Conservation (phyloP, 2,113 vertebrate species). For the Sprattus sprattus region DNA sequence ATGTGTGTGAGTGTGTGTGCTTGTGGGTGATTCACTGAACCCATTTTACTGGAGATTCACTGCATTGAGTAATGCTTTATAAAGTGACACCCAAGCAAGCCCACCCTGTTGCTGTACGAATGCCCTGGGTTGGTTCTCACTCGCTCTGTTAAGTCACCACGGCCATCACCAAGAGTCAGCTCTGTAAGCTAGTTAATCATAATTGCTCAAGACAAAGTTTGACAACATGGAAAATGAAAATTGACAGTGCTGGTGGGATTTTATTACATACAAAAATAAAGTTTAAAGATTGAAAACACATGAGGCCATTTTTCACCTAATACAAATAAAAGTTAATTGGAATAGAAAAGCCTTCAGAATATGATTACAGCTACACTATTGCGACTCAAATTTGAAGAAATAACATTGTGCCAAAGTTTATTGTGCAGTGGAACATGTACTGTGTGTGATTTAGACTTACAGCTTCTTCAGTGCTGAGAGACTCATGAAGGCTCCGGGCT, state of each 20-base stretch:
- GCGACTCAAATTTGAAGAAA: conserved; percentile 29
- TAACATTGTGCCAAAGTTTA: conserved; percentile 34
- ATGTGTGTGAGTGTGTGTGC: too few species aligned
- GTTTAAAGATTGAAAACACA: background rate
- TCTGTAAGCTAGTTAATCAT: background rate
- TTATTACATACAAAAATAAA: background rate
- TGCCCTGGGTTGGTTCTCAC: background rate
- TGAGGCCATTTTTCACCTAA: background rate
- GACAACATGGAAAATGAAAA: background rate
- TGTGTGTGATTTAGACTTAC: conserved; percentile 76
- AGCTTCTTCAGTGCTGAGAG: conserved; percentile 85
- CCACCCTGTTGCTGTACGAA: background rate
- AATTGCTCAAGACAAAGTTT: background rate
- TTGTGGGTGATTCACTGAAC: conserved; percentile 6
- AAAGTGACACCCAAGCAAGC: conserved; percentile 12
- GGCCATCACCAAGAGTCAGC: background rate
- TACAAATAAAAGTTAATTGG: background rate
- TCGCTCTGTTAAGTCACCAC: background rate
- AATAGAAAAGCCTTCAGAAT: background rate
- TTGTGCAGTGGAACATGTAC: background rate
- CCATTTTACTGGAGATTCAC: conserved; percentile 9
- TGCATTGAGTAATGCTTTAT: background rate
- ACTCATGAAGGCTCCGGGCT: conserved; percentile 85
- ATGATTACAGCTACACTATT: background rate
- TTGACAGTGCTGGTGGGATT: background rate